Percentiles rank a stretch among this genome's conserved stretches.
Conservation (phyloP, 2,888 invertebrate species). For the Emesis furor region DNA sequence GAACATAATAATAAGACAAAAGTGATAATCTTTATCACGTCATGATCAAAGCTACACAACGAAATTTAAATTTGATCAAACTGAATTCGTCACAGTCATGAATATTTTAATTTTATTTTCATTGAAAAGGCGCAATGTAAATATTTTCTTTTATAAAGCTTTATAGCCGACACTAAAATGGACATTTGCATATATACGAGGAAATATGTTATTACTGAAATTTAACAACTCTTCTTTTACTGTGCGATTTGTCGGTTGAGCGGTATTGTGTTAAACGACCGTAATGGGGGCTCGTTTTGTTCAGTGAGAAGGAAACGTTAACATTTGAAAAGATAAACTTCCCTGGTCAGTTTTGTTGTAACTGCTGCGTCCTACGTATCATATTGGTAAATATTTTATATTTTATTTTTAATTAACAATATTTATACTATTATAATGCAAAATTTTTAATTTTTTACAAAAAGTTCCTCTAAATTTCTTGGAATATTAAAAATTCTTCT, state of each 20-base stretch:
- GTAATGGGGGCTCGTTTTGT: slow-evolving; percentile 82
- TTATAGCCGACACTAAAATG: slow-evolving; percentile 70
- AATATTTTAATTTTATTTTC: no score
- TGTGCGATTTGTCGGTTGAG: slow-evolving; percentile 31
- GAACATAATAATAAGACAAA: no score
- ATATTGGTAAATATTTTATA: slow-evolving; percentile 23
- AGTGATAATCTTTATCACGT: no score
- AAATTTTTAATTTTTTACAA: no score
- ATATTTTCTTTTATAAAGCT: slow-evolving; percentile 8
- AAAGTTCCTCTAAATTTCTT: no score
- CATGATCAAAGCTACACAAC: no score
- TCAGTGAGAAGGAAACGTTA: slow-evolving; percentile 79
- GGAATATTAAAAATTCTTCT: no score
- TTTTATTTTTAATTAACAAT: no score
- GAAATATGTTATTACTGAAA: slow-evolving; percentile 39
- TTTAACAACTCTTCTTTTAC: slow-evolving; percentile 38
- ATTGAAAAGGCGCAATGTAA: neutral
- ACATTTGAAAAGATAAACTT: slow-evolving; percentile 33
- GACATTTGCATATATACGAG: slow-evolving; percentile 83
- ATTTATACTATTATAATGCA: no score
- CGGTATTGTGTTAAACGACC: slow-evolving; percentile 79
- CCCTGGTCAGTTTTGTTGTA: neutral
- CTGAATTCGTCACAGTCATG: no score
- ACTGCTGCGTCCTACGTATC: slow-evolving; percentile 1
- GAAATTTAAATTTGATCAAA: no score